Base-by-base conservation (phyloP, 2,113 vertebrate species). In the Hiodon tergisus region DNA sequence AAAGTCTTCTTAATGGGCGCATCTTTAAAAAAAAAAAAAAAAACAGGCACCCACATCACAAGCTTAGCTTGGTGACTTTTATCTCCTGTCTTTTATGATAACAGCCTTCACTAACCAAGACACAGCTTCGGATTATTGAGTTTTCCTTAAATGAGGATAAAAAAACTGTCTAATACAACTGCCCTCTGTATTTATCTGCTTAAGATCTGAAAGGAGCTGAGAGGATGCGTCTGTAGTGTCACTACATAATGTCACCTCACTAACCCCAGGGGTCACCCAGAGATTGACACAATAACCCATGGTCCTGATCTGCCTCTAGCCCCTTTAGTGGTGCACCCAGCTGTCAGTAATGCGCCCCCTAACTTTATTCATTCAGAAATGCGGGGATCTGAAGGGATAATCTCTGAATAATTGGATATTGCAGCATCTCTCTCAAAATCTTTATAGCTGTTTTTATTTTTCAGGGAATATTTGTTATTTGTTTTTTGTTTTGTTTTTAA, bases 351-450 rank as follows among this genome's bases (percentile, higher is more conserved):
- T 90, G 48, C 83, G 84, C 85, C 86, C 86, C 86, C 85, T 85
- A 89, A 90, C 91, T 92, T 94, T 91, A 93, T 94, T 95, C 94
- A 95, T 84, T 88, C 81, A 81, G 85, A 86, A 89, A 90, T 92
- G 92, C 92, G 86, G 87, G 80, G 76, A 87, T 87, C 92, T 93
- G 93, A 93, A 93, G 94, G 93, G 93, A 96, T 96, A 95, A 96
- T 94, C 95, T 95, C 90, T 92, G 94, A 95, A 94, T 95, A 94
- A 96, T 94, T 94, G 92, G 91, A 94, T 91, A 92, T 91, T 85
- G 88, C 90, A 93, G 88, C 93, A 93, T 93, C 90, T 89, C 88
- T 59, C 53, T 3, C 66, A 48, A 14, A 17, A 4, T 65, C n/a
- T 69, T 51, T 47, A 52, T 46, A 13, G 1, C 76, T 71, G 79